Percentiles rank a stretch among this genome's conserved stretches.
Conservation (phyloP, 1,140 invertebrate genomes). For the Philotrypesis tridentata region DNA sequence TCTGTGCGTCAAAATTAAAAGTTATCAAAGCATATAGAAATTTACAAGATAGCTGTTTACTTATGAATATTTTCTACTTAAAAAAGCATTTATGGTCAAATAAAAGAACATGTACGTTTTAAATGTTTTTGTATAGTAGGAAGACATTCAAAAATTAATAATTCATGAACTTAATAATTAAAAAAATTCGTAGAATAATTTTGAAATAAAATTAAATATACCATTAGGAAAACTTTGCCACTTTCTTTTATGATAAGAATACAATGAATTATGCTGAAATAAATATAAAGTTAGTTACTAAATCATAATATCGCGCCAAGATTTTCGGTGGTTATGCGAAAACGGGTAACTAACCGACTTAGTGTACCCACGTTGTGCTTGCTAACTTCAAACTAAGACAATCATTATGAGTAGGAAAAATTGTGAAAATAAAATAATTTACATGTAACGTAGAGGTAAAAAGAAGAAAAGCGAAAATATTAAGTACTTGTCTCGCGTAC, state of each 20-base stretch:
- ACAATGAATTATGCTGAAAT: background rate
- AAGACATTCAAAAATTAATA: background rate
- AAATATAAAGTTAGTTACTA: constrained; percentile 29
- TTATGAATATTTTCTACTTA: background rate
- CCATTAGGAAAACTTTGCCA: background rate
- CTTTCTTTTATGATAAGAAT: background rate
- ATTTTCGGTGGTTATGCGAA: constrained; percentile 17
- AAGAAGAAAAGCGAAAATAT: constrained; percentile 32
- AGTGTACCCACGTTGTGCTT: constrained; percentile 38
- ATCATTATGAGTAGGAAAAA: constrained; percentile 19
- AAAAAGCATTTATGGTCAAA: background rate
- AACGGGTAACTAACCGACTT: constrained; percentile 1
- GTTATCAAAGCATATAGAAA: background rate
- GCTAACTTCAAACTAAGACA: constrained; percentile 35
- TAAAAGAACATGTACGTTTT: background rate
- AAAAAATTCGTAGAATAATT: background rate
- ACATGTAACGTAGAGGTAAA: constrained; percentile 6
- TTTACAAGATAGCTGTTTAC: background rate
- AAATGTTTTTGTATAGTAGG: background rate
- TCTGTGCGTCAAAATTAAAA: constrained; percentile 13
- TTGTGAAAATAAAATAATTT: constrained; percentile 24
- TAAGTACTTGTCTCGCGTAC: constrained; percentile 51
- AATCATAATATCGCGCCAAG: constrained; percentile 15
- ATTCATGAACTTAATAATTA: background rate
- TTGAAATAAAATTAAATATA: background rate